A percentile compares a stretch with the other conserved stretches of the same genome.
Conservation (phyloP, 1,140 invertebrate species). For the Antheraea mylitta region DNA sequence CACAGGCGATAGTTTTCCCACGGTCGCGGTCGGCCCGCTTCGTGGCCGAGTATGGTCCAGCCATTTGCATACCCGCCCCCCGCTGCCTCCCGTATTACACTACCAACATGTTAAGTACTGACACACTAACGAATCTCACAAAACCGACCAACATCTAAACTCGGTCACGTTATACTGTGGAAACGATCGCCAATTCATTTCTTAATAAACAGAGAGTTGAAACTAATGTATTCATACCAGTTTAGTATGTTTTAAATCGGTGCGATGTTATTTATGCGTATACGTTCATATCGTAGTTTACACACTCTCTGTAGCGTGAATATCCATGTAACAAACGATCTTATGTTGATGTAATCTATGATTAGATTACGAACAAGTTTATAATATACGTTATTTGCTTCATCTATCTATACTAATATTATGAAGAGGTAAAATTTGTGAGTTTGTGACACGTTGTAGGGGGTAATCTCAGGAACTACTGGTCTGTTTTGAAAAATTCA, state of each 20-base stretch:
- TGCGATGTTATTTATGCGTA: constrained; percentile 1
- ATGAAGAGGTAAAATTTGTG: too few relatives aligned
- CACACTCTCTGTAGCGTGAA: not conserved
- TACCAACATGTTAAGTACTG: constrained; percentile 38
- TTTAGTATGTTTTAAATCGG: not conserved
- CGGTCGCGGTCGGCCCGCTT: constrained; percentile 60
- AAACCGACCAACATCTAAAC: constrained; percentile 18
- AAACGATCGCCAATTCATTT: constrained; percentile 36
- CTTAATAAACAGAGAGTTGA: constrained; percentile 33
- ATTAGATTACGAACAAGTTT: not conserved
- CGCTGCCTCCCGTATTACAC: constrained; percentile 67
- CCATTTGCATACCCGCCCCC: constrained; percentile 72
- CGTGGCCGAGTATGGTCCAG: constrained; percentile 65
- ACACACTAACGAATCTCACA: constrained; percentile 9
- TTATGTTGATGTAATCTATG: not conserved
- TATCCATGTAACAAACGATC: not conserved
- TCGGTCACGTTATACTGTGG: constrained; percentile 20
- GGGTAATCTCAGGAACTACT: too few relatives aligned
- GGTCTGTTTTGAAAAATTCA: too few relatives aligned
- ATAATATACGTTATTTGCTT: too few relatives aligned
- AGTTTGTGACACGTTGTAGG: too few relatives aligned
- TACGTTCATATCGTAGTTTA: not conserved
- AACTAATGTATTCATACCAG: constrained; percentile 20
- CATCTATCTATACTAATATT: too few relatives aligned
- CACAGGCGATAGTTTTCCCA: constrained; percentile 77